A percentile compares a stretch with the other conserved stretches of the same genome.
These are phyloP conservation scores for Lampropteryx suffumata DNA, from an alignment of 2,888 invertebrate species.

Conservation along the genomic window DNA sequence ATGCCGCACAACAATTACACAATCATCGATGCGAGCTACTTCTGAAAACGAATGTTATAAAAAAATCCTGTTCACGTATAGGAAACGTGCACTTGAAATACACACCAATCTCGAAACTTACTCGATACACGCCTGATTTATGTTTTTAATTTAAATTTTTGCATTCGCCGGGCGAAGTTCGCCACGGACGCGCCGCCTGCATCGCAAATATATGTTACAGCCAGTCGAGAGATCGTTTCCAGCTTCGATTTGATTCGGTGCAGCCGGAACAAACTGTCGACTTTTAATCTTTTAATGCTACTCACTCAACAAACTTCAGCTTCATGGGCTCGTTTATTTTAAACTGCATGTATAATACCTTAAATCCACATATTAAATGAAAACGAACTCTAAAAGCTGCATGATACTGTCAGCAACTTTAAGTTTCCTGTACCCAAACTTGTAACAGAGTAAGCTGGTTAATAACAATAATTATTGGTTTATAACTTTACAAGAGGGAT, in stretches of 20 bases:
- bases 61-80: conserved; percentile 24
- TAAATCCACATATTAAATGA: conserved; percentile 5
- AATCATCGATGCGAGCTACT: not conserved
- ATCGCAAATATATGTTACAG: conserved; percentile 78
- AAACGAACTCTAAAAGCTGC: conserved; percentile 7
- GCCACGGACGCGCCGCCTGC: conserved; percentile 77
- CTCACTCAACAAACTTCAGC: conserved; percentile 75
- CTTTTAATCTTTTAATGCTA: conserved; percentile 82
- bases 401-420: not conserved
- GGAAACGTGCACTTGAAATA: conserved; percentile 66
- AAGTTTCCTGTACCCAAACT: conserved; percentile 14
- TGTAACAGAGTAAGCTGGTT: conserved; percentile 27
- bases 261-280: conserved; percentile 74
- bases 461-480: conserved; percentile 48
- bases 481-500: conserved; percentile 53
- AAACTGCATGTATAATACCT: conserved; percentile 31
- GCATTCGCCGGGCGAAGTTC: conserved; percentile 79
- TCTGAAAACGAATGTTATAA: conserved; percentile 14
- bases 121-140: conserved; percentile 82
- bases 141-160: conserved; percentile 84
- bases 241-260: conserved; percentile 67
- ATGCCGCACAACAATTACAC: not conserved
- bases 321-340: conserved; percentile 55
- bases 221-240: conserved; percentile 69
- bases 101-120: conserved; percentile 78